phyloP scores from a whole-genome alignment of 2,888 invertebrate species.

The Galeruca laticollis region DNA sequence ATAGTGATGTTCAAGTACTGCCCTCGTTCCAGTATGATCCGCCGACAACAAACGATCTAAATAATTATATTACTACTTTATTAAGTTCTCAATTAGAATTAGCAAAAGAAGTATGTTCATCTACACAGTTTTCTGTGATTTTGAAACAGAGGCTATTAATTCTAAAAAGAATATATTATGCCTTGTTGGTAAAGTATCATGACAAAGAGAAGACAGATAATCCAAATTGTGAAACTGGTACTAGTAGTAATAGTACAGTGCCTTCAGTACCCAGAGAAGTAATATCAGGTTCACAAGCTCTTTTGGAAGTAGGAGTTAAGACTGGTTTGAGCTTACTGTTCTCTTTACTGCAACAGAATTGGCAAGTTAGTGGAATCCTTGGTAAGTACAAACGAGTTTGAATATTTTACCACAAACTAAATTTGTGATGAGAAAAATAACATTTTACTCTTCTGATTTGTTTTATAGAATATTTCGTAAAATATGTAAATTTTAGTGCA shows the following conservation, averaged over 20 bases:
- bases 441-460: too few relatives aligned
- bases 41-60: conserved; percentile 67
- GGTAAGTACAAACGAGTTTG: conserved; percentile 50
- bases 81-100: conserved; percentile 69
- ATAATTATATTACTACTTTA: conserved; percentile 69
- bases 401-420: too few relatives aligned
- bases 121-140: conserved; percentile 71
- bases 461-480: too few relatives aligned
- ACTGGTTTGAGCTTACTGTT: conserved; percentile 73
- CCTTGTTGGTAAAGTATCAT: conserved; percentile 70
- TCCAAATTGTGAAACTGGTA: conserved; percentile 34
- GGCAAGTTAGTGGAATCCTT: conserved; percentile 66
- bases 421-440: too few relatives aligned
- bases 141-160: conserved; percentile 71
- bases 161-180: conserved; percentile 71
- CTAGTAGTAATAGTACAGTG: conserved; percentile 39
- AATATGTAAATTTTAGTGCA: too few relatives aligned
- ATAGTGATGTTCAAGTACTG: conserved; percentile 64
- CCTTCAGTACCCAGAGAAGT: conserved; percentile 50
- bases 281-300: conserved; percentile 67
- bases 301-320: conserved; percentile 73
- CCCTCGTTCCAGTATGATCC: conserved; percentile 70
- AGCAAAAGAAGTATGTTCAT: conserved; percentile 70
- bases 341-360: conserved; percentile 72
- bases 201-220: conserved; percentile 62